phyloP scores from a whole-genome alignment of 2,797 vertebrate genomes.

The Mus minutoides region DNA sequence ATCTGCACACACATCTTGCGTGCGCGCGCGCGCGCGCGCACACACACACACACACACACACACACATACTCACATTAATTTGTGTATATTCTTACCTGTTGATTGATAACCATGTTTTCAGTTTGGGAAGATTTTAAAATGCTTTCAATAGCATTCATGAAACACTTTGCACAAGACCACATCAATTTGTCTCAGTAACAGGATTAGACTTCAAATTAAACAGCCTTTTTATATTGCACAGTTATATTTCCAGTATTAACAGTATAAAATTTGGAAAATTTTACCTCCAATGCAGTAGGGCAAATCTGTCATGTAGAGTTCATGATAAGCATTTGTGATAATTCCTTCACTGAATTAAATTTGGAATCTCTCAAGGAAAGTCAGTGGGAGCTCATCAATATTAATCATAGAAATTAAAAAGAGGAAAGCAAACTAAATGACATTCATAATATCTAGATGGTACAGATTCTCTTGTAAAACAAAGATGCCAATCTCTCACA shows the following conservation, averaged over 20 bases:
- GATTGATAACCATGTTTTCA: neutral
- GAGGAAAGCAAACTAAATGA: neutral
- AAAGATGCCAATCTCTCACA: neutral
- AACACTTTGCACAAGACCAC: neutral
- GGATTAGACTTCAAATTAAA: conserved; percentile 28
- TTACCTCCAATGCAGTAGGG: conserved; percentile 17
- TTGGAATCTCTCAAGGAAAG: neutral
- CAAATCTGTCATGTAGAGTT: neutral
- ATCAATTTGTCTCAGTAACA: conserved; percentile 37
- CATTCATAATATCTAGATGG: neutral
- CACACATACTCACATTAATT: neutral
- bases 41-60: neutral
- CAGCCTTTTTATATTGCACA: neutral
- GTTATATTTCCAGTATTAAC: neutral
- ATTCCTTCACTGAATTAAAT: neutral
- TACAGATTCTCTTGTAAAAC: neutral
- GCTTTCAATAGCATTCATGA: conserved; percentile 5
- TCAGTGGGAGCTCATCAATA: neutral
- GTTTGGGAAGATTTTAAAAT: neutral
- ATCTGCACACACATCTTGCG: too few relatives aligned
- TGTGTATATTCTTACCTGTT: neutral
- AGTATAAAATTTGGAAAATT: neutral
- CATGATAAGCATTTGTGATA: neutral
- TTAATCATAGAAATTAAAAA: conserved; percentile 4
- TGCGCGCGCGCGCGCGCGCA: too few relatives aligned